A percentile compares a stretch with the other conserved stretches of the same genome.
phyloP scores from a whole-genome alignment of 2,888 invertebrate species.

The Lasioglossum morio region DNA sequence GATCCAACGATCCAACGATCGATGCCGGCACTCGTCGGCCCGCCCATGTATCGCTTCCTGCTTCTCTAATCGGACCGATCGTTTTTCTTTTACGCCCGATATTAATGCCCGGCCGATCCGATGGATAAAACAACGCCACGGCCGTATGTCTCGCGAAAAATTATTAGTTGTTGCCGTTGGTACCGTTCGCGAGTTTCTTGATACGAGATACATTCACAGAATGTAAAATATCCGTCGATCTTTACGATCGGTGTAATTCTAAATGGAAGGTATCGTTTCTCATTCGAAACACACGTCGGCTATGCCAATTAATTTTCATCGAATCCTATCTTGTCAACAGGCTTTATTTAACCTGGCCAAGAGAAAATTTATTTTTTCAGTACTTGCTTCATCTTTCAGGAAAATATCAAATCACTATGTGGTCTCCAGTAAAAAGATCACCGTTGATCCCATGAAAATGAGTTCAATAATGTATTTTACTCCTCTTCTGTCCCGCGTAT shows the following conservation, averaged over 20 bases:
- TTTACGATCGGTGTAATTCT: neutral
- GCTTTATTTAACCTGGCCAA: neutral
- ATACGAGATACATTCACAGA: neutral
- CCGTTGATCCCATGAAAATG: too few relatives aligned
- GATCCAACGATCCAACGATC: conserved; percentile 37
- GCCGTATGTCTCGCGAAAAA: conserved; percentile 9
- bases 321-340: neutral
- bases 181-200: conserved; percentile 9
- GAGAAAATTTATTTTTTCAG: neutral
- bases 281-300: neutral
- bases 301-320: neutral
- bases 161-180: conserved; percentile 10
- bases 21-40: conserved; percentile 41
- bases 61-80: conserved; percentile 67
- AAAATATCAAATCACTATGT: neutral
- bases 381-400: neutral
- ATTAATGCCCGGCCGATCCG: conserved; percentile 42
- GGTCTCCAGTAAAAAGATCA: neutral
- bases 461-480: neutral
- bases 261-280: neutral
- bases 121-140: conserved; percentile 3
- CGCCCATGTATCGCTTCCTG: conserved; percentile 70
- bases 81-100: conserved; percentile 51
- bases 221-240: neutral
- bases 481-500: too few relatives aligned